A percentile compares a stretch with the other conserved stretches of the same genome.
Conservation (phyloP, 2,797 vertebrate genomes). For the Phoeniculus purpureus region DNA sequence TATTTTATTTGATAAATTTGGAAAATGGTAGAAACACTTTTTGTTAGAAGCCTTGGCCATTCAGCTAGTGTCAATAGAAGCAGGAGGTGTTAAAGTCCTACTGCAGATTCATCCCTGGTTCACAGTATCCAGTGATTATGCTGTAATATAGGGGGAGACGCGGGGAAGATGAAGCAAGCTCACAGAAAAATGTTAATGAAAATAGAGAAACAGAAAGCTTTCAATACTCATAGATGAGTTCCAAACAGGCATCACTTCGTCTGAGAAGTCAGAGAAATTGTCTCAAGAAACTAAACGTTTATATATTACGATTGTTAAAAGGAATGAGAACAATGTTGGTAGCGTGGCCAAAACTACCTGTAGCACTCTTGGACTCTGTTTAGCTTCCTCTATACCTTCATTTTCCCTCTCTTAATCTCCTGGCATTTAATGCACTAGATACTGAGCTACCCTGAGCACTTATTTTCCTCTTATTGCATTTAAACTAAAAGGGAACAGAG, state of each 20-base stretch:
- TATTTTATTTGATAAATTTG: background rate
- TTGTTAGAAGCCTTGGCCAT: background rate
- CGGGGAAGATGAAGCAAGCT: background rate
- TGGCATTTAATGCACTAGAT: background rate
- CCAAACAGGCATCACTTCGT: background rate
- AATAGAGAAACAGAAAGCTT: background rate
- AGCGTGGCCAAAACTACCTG: background rate
- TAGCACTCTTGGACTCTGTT: background rate
- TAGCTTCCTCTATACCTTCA: background rate
- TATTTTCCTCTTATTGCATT: background rate
- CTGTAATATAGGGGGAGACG: rapidly evolving
- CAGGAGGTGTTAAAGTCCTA: background rate
- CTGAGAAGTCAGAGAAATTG: background rate
- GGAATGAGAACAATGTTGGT: background rate
- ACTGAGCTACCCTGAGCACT: background rate
- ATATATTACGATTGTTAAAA: background rate
- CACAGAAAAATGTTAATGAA: rapidly evolving
- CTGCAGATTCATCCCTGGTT: background rate
- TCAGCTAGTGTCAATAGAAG: background rate
- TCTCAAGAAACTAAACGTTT: background rate
- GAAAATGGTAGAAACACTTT: background rate
- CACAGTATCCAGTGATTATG: background rate
- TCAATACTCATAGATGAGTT: background rate
- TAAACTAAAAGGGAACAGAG: background rate
- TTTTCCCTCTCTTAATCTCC: background rate